Conservation (phyloP, 2,888 invertebrate species). For the Noctua janthe region DNA sequence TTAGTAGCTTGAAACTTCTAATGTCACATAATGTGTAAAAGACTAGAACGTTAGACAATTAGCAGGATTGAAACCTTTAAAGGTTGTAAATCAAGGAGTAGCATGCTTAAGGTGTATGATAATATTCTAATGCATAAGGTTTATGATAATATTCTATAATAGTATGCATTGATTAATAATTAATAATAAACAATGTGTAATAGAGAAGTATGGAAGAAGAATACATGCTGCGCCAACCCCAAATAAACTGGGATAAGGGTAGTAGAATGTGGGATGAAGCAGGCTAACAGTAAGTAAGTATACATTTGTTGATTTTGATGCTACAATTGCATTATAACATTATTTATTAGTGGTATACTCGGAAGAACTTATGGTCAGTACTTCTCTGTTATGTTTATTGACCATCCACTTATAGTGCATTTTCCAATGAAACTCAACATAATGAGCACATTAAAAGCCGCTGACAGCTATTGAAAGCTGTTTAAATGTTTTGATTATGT, state of each 20-base stretch:
- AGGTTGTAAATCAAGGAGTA: neutral
- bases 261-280: neutral
- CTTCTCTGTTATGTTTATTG: neutral
- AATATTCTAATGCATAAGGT: too few species aligned
- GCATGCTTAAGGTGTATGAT: neutral
- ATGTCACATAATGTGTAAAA: neutral
- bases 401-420: neutral
- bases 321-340: neutral
- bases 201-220: too few species aligned
- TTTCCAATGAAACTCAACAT: neutral
- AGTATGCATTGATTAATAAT: neutral
- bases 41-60: neutral
- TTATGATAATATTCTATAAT: neutral
- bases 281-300: neutral
- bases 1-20: neutral
- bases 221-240: too few species aligned
- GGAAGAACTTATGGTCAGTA: neutral
- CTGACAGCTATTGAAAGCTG: neutral
- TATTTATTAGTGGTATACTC: neutral
- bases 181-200: too few species aligned
- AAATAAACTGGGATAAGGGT: too few species aligned
- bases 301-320: neutral
- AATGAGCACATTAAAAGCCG: neutral
- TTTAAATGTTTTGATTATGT: neutral
- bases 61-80: neutral